Conservation (phyloP, 2,888 invertebrate species). For the Ceramica pisi region DNA sequence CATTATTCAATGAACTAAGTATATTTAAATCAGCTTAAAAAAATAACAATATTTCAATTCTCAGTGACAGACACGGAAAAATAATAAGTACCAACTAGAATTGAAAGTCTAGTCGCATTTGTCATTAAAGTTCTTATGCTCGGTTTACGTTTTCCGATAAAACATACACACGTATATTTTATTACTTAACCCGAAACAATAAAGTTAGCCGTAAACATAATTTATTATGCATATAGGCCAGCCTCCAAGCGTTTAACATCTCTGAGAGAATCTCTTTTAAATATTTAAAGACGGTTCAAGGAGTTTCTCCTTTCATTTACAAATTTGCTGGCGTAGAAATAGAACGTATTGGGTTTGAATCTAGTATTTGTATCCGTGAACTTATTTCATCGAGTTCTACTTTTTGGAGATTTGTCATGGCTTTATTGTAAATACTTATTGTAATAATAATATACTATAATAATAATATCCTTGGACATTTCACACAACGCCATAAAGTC, state of each 20-base stretch:
- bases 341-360: slow-evolving; percentile 1
- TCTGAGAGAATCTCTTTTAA: slow-evolving; percentile 71
- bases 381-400: background rate
- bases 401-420: background rate
- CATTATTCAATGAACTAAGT: too few relatives aligned
- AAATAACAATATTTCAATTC: slow-evolving; percentile 4
- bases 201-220: slow-evolving; percentile 68
- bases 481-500: too few relatives aligned
- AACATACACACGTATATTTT: slow-evolving; percentile 50
- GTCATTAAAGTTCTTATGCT: slow-evolving; percentile 36
- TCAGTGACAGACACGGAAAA: background rate
- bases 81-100: slow-evolving; percentile 17
- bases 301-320: slow-evolving; percentile 67
- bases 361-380: slow-evolving; percentile 17
- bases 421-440: background rate
- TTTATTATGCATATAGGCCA: slow-evolving; percentile 75
- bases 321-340: slow-evolving; percentile 62
- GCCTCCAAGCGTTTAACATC: slow-evolving; percentile 69
- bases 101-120: slow-evolving; percentile 37
- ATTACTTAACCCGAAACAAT: slow-evolving; percentile 63
- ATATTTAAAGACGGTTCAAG: slow-evolving; percentile 72
- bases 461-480: too few relatives aligned
- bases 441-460: too few relatives aligned
- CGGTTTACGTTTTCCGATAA: slow-evolving; percentile 54
- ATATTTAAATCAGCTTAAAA: background rate